Percentiles rank a stretch among this genome's conserved stretches.
Conservation (phyloP, 2,113 vertebrate genomes). For the Brachypteracias leptosomus region DNA sequence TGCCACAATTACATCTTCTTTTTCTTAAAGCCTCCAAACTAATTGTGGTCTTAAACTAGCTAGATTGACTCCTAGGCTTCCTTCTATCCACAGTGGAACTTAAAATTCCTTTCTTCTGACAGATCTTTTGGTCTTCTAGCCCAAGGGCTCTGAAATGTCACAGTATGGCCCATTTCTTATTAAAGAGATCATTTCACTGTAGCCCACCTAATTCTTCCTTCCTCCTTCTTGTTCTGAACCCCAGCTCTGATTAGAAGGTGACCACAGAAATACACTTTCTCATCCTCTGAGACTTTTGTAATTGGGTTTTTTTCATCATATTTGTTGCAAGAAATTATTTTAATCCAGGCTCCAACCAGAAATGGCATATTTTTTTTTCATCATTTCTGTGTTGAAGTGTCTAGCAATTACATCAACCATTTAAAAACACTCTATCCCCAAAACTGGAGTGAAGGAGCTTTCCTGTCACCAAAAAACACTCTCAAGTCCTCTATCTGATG, state of each 20-base stretch:
- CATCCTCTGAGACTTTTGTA: neutral
- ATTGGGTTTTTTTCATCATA: neutral
- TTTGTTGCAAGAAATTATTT: neutral
- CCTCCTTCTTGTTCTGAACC: neutral
- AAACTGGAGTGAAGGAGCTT: neutral
- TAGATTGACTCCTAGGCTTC: neutral
- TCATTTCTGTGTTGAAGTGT: neutral
- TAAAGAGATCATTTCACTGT: slow-evolving; percentile 9
- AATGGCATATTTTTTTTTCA: neutral
- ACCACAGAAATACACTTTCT: neutral
- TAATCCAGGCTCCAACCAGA: neutral
- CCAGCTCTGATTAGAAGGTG: neutral
- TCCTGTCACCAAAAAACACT: neutral
- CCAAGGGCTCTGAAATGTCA: slow-evolving; percentile 34
- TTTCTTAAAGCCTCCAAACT: slow-evolving; percentile 16
- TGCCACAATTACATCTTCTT: slow-evolving; percentile 16
- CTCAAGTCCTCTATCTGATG: neutral
- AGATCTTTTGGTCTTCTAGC: slow-evolving; percentile 45
- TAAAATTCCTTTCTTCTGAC: slow-evolving; percentile 47
- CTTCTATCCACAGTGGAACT: neutral
- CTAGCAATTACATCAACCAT: neutral
- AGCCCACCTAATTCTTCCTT: neutral
- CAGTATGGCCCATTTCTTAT: slow-evolving; percentile 2
- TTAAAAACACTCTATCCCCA: neutral
- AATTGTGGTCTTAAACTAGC: neutral